Base-by-base conservation (phyloP, 2,888 invertebrate species). In the Luperina nickerlii region DNA sequence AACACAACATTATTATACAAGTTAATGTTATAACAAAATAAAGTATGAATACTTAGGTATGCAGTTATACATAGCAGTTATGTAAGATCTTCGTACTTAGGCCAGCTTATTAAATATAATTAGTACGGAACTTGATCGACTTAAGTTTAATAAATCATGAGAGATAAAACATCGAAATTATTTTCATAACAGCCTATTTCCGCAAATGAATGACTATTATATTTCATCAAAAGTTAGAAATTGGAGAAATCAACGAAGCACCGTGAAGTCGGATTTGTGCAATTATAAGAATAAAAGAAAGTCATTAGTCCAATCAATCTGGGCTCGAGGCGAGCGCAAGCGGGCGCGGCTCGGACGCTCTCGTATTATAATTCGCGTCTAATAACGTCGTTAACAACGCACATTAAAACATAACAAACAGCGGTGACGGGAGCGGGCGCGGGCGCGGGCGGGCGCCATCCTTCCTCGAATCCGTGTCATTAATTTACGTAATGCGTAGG, bases 401-500 rank as follows among this genome's bases (percentile, higher is more conserved):
- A 95, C 96, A 96, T 96, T 96, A 97, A 96, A 96, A 97, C 96
- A 96, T 96, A 96, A 96, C 96, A 97, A 96, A 96, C 96, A 96
- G 94, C 92, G 94, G 92, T 90, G 92, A 92, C 89, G 82, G 60
- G 27, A 45, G 86, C 83, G 87, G 73, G 62, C 42, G 89, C 88
- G 88, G 90, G 92, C 81, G 93, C 91, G 94, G 94, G 94, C 88
- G 93, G 95, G 95, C 95, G 96, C 96, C 96, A 96, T 96, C 97
- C 97, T 96, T 96, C 97, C 96, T 96, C 95, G 97, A 97, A 97
- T 96, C 97, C 97, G 97, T 96, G 97, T 97, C 97, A 97, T 97
- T 97, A 96, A 97, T 97, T 97, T 97, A 96, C 97, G 97, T 97
- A 97, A 97, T 97, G 97, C 97, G 97, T 96, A 96, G 96, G 96